Percentiles rank a stretch among this genome's conserved stretches.
phyloP scores from a whole-genome alignment of 2,888 invertebrate species.

The Malacosoma neustria region DNA sequence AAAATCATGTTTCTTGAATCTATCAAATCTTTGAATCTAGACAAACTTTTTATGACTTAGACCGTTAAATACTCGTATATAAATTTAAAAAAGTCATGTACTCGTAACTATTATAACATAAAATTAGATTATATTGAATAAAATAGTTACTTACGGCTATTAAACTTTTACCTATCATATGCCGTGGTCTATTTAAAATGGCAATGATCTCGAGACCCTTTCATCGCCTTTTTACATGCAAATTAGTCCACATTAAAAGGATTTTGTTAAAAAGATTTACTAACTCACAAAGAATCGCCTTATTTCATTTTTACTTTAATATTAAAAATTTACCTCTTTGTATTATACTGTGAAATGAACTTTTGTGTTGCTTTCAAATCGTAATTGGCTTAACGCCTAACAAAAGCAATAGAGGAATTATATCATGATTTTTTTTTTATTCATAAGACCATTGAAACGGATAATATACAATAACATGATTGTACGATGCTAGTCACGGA shows the following conservation, averaged over 20 bases:
- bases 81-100: neutral
- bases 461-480: too few species aligned
- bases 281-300: constrained; percentile 6
- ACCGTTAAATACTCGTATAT: too few species aligned
- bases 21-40: too few species aligned
- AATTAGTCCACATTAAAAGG: constrained; percentile 31
- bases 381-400: too few species aligned
- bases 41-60: too few species aligned
- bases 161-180: neutral
- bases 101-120: neutral
- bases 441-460: too few species aligned
- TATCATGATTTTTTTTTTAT: too few species aligned
- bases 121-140: neutral
- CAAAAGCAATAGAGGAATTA: too few species aligned
- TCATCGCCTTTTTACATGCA: constrained; percentile 44
- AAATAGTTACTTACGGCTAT: neutral
- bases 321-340: neutral
- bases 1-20: too few species aligned
- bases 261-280: constrained; percentile 21
- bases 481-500: too few species aligned
- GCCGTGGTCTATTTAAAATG: neutral
- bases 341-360: neutral
- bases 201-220: constrained; percentile 11
- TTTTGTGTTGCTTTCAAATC: too few species aligned
- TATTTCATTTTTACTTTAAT: neutral